Conservation (phyloP, 2,797 vertebrate species). For the Scomberomorus guttatus region DNA sequence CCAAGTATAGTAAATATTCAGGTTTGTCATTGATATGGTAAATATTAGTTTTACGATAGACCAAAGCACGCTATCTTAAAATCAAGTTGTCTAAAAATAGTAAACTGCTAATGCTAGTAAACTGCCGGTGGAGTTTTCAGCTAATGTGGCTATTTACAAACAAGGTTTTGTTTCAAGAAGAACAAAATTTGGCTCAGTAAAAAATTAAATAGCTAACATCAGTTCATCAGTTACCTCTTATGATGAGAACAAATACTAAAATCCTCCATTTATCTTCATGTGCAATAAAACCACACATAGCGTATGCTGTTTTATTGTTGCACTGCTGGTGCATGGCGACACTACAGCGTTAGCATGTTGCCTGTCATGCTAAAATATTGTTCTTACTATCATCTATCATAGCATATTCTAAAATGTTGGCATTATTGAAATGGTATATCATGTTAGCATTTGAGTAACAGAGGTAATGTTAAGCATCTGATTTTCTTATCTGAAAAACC, state of each 20-base stretch:
- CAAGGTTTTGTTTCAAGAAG: neutral
- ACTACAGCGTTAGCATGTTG: slow-evolving; percentile 11
- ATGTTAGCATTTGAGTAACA: neutral
- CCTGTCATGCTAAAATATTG: neutral
- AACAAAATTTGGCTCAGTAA: neutral
- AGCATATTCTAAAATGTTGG: neutral
- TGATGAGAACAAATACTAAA: neutral
- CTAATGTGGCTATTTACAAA: neutral
- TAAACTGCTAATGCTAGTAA: slow-evolving; percentile 4
- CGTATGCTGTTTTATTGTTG: neutral
- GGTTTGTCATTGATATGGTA: neutral
- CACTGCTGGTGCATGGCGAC: neutral
- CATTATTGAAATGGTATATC: neutral
- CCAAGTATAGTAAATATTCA: slow-evolving; percentile 22
- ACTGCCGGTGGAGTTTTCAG: neutral
- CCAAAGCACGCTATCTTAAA: neutral
- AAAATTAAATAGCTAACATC: neutral
- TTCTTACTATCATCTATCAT: neutral
- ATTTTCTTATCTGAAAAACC: too few species aligned
- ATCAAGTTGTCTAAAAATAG: neutral
- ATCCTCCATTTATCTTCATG: neutral
- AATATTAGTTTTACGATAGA: neutral
- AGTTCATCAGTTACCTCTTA: neutral
- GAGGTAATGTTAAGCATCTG: neutral
- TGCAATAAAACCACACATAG: slow-evolving; percentile 3